phyloP scores from a whole-genome alignment of 2,113 vertebrate genomes.

The Microcebus murinus region DNA sequence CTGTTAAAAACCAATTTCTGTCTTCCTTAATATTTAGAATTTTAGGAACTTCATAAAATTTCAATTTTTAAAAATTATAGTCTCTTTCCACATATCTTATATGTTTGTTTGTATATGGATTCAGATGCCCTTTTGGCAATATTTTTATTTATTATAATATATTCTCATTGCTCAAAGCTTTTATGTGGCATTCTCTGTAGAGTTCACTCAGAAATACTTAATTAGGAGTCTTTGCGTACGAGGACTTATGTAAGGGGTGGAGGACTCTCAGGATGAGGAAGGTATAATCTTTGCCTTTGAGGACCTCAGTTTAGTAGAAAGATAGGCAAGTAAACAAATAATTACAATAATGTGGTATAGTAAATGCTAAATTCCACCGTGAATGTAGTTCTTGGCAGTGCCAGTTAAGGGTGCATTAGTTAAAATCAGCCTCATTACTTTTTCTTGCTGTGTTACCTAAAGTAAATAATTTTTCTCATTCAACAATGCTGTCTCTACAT shows the following conservation, averaged over 20 bases:
- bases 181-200: neutral
- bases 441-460: constrained; percentile 26
- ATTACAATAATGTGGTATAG: neutral
- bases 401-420: neutral
- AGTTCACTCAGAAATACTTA: neutral
- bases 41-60: neutral
- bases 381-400: neutral
- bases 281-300: neutral
- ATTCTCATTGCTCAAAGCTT: neutral
- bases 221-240: neutral
- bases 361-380: neutral
- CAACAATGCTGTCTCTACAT: neutral
- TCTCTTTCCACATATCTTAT: neutral
- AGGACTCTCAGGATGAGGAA: neutral
- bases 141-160: constrained; percentile 5
- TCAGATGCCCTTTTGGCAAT: neutral
- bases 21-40: constrained; percentile 32
- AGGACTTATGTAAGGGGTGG: neutral
- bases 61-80: neutral
- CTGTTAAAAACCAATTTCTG: neutral
- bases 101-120: neutral
- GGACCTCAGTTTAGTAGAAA: neutral
- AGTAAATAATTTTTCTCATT: constrained; percentile 22
- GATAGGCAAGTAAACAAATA: neutral
- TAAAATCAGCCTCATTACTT: neutral